phyloP scores from a whole-genome alignment of 35 echinoderm and acorn worm genomes.

The Stichopus chloronotus region DNA sequence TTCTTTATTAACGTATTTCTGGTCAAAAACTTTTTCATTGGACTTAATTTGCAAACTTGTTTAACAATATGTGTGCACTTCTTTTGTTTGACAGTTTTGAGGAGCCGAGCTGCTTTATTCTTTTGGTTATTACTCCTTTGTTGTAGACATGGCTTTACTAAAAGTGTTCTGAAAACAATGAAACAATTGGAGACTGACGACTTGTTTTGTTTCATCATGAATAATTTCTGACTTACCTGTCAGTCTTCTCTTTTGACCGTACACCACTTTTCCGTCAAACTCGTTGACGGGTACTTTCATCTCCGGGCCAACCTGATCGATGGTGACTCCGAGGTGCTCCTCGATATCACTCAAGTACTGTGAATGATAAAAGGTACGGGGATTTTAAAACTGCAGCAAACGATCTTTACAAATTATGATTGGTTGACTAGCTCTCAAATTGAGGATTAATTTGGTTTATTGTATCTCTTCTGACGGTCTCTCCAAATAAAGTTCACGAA shows the following conservation, averaged over 20 bases:
- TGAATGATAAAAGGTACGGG: not conserved
- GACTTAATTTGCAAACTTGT: no score
- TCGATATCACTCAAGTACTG: conserved; percentile 93
- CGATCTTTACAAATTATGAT: not conserved
- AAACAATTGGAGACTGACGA: no score
- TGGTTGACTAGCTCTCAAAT: not conserved
- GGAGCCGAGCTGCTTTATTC: no score
- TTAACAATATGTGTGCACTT: no score
- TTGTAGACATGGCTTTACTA: no score
- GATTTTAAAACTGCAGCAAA: not conserved
- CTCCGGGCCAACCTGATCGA: conserved; percentile 72
- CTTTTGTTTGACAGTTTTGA: no score
- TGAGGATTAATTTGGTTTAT: not conserved
- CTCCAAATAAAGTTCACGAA: no score
- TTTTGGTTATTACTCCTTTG: no score
- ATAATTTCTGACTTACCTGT: conserved; percentile 50
- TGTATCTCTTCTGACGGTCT: not conserved
- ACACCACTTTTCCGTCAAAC: conserved; percentile 95
- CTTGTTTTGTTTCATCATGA: no score
- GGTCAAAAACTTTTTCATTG: no score
- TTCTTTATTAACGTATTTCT: no score
- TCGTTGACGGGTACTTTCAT: conserved; percentile 89
- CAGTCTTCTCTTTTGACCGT: conserved; percentile 80
- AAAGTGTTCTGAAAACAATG: no score
- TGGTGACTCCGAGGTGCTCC: conserved; percentile 92